These are phyloP conservation scores for Tetrax tetrax DNA, from an alignment of 2,113 vertebrate species.

Conservation along the genomic window DNA sequence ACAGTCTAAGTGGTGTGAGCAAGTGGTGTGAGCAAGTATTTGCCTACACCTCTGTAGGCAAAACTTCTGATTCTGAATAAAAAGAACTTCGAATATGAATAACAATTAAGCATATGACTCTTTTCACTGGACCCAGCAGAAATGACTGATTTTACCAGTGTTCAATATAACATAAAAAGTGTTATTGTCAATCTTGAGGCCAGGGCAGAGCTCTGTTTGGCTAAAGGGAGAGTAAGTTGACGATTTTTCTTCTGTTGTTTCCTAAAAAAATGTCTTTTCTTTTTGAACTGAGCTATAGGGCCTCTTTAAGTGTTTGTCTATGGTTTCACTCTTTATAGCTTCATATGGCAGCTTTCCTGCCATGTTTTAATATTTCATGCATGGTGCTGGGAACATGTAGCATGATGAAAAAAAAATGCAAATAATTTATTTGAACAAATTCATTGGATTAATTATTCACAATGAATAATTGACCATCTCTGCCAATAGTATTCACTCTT, in stretches of 20 bases:
- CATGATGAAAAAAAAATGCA: slow-evolving; percentile 18
- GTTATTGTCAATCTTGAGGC: not conserved
- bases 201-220: not conserved
- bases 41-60: not conserved
- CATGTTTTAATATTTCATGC: not conserved
- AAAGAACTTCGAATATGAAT: not conserved
- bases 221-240: not conserved
- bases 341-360: not conserved
- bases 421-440: slow-evolving; percentile 32
- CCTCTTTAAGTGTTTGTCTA: not conserved
- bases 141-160: not conserved
- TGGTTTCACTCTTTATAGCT: not conserved
- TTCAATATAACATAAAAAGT: not conserved
- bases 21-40: not conserved
- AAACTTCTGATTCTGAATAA: not conserved
- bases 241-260: not conserved
- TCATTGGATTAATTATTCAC: not conserved
- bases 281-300: not conserved
- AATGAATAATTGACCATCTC: not conserved
- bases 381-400: not conserved
- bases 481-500: not conserved
- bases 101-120: not conserved
- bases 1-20: not conserved
- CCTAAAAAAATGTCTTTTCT: not conserved
- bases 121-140: not conserved